Percentiles rank a stretch among this genome's conserved stretches.
Conservation (phyloP, 1,140 invertebrate species). For the Polypedilum pembai region DNA sequence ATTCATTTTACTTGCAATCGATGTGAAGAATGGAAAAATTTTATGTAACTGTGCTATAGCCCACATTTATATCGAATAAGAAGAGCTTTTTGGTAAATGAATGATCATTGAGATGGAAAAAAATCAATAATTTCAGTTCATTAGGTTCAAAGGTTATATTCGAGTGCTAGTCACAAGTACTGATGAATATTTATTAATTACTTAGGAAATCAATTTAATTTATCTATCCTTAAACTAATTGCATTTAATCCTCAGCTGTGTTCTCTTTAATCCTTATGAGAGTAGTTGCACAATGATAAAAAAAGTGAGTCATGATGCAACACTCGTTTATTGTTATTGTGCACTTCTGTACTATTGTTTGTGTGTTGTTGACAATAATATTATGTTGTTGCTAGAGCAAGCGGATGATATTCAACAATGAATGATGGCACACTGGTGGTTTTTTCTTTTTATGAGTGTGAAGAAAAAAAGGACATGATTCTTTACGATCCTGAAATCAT, state of each 20-base stretch:
- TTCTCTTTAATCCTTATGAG: too few species aligned
- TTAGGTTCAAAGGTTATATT: not conserved
- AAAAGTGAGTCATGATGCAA: not conserved
- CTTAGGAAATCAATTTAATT: too few species aligned
- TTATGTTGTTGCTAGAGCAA: too few species aligned
- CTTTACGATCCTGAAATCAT: not conserved
- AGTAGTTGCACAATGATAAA: too few species aligned
- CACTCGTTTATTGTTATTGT: not conserved
- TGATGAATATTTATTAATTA: too few species aligned
- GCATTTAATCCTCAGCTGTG: too few species aligned
- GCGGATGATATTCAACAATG: not conserved
- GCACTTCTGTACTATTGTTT: slow-evolving; percentile 3
- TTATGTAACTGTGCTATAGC: not conserved
- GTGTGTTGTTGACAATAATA: not conserved
- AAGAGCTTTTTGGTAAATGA: too few species aligned
- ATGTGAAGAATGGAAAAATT: too few species aligned
- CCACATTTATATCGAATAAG: too few species aligned
- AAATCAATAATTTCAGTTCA: not conserved
- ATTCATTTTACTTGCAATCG: not conserved
- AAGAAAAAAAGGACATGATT: not conserved
- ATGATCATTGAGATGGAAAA: not conserved
- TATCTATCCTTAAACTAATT: too few species aligned
- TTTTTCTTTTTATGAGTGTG: not conserved
- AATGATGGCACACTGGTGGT: not conserved
- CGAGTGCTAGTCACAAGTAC: not conserved